Evolutionary conservation across 2,888 invertebrate species (phyloP), one percentile per base, ranked within the genome.

Genomic region (Scotopteryx bipunctaria): DNA sequence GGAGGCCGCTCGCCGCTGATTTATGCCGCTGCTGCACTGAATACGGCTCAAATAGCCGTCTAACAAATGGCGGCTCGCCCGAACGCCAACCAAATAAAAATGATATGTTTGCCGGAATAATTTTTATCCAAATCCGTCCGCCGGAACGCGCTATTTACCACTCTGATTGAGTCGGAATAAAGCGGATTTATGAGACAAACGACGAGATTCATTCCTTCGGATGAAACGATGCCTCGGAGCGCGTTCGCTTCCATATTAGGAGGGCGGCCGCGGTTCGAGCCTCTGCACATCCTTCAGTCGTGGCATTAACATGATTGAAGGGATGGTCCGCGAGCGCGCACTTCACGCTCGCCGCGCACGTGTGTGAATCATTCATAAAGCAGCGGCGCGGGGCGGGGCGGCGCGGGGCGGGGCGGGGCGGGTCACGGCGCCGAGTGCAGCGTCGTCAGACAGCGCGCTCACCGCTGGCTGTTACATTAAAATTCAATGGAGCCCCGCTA

Each of bases 11-110:
- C 49, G 17, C 37, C 64, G 54, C 60, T 70, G 73, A 78, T 77
- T 75, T 76, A 78, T 72, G 54, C 56, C 59, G 44, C 63, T 60
- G 60, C 66, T 67, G 60, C 58, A 63, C 67, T 61, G 72, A 65
- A 61, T 67, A 57, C 65, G 66, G 66, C 69, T 68, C 71, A 63
- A 69, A 69, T 61, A 65, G 64, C 67, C 59, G 55, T 48, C 70
- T 74, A 67, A 77, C 74, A 66, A 72, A 77, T 72, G 72, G 69
- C 64, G 60, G 60, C 52, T 48, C 64, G 55, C 59, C 59, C 61
- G 57, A 69, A 67, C 57, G 69, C 61, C 68, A 66, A 61, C 70
- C 67, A 69, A 72, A 77, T 73, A 78, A 78, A 78, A 78, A 76
- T 76, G 71, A 78, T 76, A 72, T 73, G 72, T 73, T 66, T 61